Evolutionary conservation across 2,888 invertebrate species (phyloP), one percentile per base, ranked within the genome.

Genomic region (Pandemis cinnamomeana): DNA sequence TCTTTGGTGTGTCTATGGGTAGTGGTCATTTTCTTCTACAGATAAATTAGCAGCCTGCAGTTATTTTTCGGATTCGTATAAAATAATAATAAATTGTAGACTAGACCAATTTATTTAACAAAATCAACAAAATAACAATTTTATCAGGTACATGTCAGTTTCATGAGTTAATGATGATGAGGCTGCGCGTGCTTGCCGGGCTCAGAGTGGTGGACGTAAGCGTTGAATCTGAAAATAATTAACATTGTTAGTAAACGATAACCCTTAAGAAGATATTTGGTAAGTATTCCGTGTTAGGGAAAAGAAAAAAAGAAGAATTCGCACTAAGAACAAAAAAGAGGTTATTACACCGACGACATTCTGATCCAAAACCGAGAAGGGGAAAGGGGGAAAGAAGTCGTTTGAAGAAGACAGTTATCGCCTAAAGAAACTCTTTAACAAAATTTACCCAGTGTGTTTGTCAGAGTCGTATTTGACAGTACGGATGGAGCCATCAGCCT

Each of bases 181-280:
- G 75, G 75, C 75, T 77, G 75, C 15, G 62, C 70, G 58, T 91
- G 90, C 68, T 84, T 81, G 10, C 83, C 82, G 6, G 84, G 82
- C 20, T 84, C 87, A 55, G 83, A 82, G 77, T 89, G 89, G 75
- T 89, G 89, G 5, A 91, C 90, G 7, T 89, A 84, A 1, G 91
- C 91, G 74, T 90, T 89, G 77, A 92, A 91, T 20, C 91, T 91
- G 69, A 4, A 68, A 63, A 71, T 51, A n/a, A 51, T 51, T 2
- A n/a, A n/a, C 6, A n/a, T 51, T 6, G 13, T 51, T n/a, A 48
- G 13, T 48, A 10, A 11, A 11, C 11, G 48, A 48, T 10, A 48
- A 48, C 10, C 5, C 11, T 13, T 11, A 48, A 46, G 11, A 4
- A 11, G 46, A 46, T 11, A 46, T 46, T 4, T 11, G 5, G 10